Conservation (phyloP, 2,888 invertebrate genomes). For the Platerodrilus igneus region DNA sequence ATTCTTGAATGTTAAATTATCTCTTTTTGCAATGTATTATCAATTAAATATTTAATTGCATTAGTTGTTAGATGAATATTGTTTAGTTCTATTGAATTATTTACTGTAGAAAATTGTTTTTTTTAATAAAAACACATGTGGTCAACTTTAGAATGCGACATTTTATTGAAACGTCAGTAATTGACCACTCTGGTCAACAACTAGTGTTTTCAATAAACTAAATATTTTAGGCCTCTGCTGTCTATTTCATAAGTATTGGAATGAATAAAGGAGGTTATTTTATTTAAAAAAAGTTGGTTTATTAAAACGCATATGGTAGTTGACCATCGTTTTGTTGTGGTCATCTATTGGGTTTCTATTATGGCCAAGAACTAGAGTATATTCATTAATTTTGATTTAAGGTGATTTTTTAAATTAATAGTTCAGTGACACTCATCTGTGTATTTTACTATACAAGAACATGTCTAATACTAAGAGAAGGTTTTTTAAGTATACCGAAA, state of each 20-base stretch:
- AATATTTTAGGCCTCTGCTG: constrained; percentile 4
- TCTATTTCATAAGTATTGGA: no score
- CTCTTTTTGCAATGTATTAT: no score
- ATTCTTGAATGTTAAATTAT: no score
- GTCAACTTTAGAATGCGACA: constrained; percentile 7
- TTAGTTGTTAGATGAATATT: constrained; percentile 8
- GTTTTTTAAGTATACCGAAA: constrained; percentile 9
- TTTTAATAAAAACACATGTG: constrained; percentile 1
- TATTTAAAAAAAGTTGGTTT: no score
- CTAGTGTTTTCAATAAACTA: constrained; percentile 3
- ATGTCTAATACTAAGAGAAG: constrained; percentile 1
- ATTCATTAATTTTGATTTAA: no score
- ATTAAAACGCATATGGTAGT: no score
- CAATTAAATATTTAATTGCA: neutral
- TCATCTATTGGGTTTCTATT: no score
- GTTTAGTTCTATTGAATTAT: constrained; percentile 3
- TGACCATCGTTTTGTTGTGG: no score
- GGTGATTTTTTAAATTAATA: no score
- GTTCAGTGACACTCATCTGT: no score
- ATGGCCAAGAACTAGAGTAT: no score
- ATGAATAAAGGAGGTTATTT: no score
- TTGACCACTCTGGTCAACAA: constrained; percentile 9
- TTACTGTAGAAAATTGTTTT: constrained; percentile 7
- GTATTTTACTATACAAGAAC: neutral
- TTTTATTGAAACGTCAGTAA: neutral